Evolutionary conservation across 2,113 vertebrate species (phyloP).

Genomic region (Orthochromis indermauri): DNA sequence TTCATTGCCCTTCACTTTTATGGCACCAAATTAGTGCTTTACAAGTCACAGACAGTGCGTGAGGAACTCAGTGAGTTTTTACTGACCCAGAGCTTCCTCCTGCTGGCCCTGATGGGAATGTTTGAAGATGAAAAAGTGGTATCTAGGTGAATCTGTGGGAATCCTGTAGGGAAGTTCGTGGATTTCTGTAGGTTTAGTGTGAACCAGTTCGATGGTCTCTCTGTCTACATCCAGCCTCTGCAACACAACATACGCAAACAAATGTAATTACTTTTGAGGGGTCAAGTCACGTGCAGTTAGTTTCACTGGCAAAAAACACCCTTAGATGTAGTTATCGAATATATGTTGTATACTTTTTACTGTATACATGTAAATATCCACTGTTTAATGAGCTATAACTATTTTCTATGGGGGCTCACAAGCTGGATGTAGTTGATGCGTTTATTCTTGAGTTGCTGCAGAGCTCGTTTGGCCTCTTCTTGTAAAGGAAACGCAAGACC

Average conservation of each 20-base stretch:
- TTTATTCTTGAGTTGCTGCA: conserved; percentile 85
- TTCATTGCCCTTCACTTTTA: not conserved
- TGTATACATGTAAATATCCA: not conserved
- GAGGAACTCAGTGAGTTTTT: not conserved
- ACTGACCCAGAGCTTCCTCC: conserved; percentile 90
- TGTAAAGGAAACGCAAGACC: conserved; percentile 92
- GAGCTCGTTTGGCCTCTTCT: conserved; percentile 83
- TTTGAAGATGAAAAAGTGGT: conserved; percentile 95
- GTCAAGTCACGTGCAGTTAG: not conserved
- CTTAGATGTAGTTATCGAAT: not conserved
- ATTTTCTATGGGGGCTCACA: conserved; percentile 64
- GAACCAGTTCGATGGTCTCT: conserved; percentile 92
- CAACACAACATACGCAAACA: not conserved
- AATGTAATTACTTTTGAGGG: not conserved
- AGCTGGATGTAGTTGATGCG: conserved; percentile 95
- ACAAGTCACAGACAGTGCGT: not conserved
- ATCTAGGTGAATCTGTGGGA: conserved; percentile 86
- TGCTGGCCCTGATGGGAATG: conserved; percentile 88
- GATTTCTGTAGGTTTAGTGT: conserved; percentile 86
- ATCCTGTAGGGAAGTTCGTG: conserved; percentile 84
- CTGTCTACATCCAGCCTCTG: conserved; percentile 89
- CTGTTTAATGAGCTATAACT: not conserved
- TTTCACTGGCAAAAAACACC: not conserved
- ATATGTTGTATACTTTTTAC: not conserved
- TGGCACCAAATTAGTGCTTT: not conserved